These are phyloP conservation scores for Megaustenia siamemsis DNA, from an alignment of 2,888 invertebrate species.

Conservation along the genomic window DNA sequence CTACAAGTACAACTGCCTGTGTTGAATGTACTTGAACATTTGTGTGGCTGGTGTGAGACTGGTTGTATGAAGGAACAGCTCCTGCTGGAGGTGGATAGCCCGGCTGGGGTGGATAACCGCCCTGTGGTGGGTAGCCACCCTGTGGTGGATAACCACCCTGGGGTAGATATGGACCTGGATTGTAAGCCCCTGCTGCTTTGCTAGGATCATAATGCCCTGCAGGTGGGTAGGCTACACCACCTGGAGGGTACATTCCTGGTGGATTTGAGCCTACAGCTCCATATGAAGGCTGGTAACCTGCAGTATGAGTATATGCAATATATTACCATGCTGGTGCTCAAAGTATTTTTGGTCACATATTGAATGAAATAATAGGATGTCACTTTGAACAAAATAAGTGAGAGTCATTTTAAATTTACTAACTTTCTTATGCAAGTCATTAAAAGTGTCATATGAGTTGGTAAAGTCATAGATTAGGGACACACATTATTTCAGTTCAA, in stretches of 20 bases:
- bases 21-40: conserved; percentile 59
- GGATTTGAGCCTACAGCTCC: conserved; percentile 32
- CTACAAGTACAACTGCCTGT: conserved; percentile 90
- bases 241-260: conserved; percentile 32
- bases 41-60: conserved; percentile 79
- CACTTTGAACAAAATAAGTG: no score
- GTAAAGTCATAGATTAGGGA: no score
- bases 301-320: no score
- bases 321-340: no score
- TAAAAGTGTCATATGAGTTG: no score
- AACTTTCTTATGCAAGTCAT: no score
- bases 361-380: no score
- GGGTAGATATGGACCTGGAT: conserved; percentile 28
- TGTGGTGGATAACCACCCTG: conserved; percentile 27
- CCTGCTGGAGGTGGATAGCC: conserved; percentile 52
- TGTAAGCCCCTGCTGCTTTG: conserved; percentile 35
- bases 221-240: neutral
- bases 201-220: conserved; percentile 17
- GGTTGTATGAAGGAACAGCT: conserved; percentile 68
- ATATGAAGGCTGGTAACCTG: conserved; percentile 42
- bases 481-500: no score
- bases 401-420: no score
- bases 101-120: conserved; percentile 17
- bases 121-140: conserved; percentile 38
- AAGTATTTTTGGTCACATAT: no score